Evolutionary conservation across 2,113 vertebrate species (phyloP).

Genomic region (Synodontis membranacea): DNA sequence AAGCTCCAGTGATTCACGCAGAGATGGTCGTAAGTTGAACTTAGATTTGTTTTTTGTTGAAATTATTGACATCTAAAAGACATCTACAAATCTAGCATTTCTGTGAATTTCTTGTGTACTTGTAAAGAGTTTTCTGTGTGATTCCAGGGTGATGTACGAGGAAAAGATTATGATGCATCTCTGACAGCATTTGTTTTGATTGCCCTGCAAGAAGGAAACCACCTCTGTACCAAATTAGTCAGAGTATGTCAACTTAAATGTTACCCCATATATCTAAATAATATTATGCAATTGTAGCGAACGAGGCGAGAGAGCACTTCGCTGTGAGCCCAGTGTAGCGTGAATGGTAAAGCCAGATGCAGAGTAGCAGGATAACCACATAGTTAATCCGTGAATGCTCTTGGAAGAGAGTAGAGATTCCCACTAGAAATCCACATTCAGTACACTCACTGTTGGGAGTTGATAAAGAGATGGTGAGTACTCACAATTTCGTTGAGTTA

Average conservation of each 20-base stretch:
- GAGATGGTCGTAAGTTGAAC: conserved; percentile 76
- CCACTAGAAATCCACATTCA: too few species aligned
- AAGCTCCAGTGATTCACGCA: conserved; percentile 57
- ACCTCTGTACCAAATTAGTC: conserved; percentile 67
- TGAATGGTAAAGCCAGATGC: too few species aligned
- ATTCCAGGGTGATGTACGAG: conserved; percentile 73
- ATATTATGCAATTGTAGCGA: too few species aligned
- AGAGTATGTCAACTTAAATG: conserved; percentile 69
- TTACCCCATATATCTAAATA: background rate
- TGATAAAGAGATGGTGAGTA: too few species aligned
- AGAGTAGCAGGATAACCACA: too few species aligned
- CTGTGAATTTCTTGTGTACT: background rate
- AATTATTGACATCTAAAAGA: background rate
- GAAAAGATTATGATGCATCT: conserved; percentile 70
- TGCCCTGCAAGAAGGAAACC: conserved; percentile 74
- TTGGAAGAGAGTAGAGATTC: too few species aligned
- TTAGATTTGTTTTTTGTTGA: background rate
- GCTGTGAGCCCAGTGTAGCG: too few species aligned
- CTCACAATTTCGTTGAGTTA: too few species aligned
- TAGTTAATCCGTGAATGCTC: too few species aligned
- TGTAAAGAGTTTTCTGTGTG: background rate
- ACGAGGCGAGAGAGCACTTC: too few species aligned
- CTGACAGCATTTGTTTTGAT: conserved; percentile 85
- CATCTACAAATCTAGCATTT: background rate
- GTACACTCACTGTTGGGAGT: too few species aligned